Evolutionary conservation across 2,797 vertebrate species (phyloP), one percentile per base, ranked within the genome.

Genomic region (Sebastes steindachneri): DNA sequence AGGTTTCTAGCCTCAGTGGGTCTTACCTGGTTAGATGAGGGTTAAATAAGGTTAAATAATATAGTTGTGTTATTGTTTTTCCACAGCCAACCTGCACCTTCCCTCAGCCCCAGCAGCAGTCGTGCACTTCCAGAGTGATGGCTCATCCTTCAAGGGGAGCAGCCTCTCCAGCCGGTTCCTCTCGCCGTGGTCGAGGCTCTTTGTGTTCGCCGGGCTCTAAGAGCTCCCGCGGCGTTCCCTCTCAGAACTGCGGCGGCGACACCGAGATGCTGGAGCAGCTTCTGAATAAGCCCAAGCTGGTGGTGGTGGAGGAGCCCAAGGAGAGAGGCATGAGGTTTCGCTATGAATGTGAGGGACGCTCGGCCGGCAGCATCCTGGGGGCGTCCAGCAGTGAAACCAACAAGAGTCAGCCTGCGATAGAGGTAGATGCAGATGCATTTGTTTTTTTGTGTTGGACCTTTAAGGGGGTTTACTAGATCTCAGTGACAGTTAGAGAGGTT

Each of bases 301-400:
- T 96, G 80, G 96, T 99, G 82, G 93, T 93, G 1, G 98, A 99
- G 93, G 96, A 99, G 93, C 98, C 98, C 58, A 99, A 98, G 84
- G 97, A 99, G 90, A 92, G 98, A 5, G 97, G 98, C 26, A 98
- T 99, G 98, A 94, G 98, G n/a, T 99, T 99, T 86, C 97, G 97
- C 57, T 99, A 99, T 2, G 96, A 99, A 90, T 99, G 98, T 1
- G 98, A 98, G 88, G 98, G 98, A 0, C 95, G 98, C 28, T 98
- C 98, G 0, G 98, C 97, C 0, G 98, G 98, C 23, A 99, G 98
- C 94, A 99, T 99, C 91, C 94, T 98, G 12, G 98, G 98, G 0
- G 94, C 96, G 33, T 95, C 94, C 81, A 98, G 97, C 93, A 97
- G 95, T 0, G 97, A 98, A 3, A 92, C 94, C 80, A 97, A 88